A percentile compares a stretch with the other conserved stretches of the same genome.
Evolutionary conservation across 1,140 invertebrate genomes (phyloP).

Genomic region (Condylostylus longicornis): DNA sequence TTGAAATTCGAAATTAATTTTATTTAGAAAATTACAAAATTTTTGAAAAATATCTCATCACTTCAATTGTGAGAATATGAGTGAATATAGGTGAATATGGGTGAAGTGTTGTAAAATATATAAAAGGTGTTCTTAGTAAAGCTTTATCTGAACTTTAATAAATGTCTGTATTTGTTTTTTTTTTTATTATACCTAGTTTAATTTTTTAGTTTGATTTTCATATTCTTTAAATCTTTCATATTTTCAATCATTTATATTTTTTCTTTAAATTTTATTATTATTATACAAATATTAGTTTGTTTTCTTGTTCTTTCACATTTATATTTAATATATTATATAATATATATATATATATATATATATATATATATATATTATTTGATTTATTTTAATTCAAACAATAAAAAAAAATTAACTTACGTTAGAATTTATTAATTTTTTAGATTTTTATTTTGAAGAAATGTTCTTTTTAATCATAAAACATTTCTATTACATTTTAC

Average conservation of each 20-base stretch:
- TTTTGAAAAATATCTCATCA: too few species aligned
- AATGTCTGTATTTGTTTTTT: conserved; percentile 4
- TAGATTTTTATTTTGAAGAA: conserved; percentile 3
- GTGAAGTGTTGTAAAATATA: too few species aligned
- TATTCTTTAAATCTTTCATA: conserved; percentile 3
- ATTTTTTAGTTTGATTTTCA: conserved; percentile 1
- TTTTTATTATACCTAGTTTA: conserved; percentile 3
- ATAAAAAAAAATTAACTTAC: too few species aligned
- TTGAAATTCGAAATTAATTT: too few species aligned
- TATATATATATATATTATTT: conserved; percentile 2
- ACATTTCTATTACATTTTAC: too few species aligned
- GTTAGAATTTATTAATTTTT: conserved; percentile 2
- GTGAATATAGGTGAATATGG: too few species aligned
- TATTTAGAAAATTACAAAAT: too few species aligned
- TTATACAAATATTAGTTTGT: conserved; percentile 32
- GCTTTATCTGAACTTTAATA: too few species aligned
- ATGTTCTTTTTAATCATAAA: conserved; percentile 1
- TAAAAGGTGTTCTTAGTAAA: too few species aligned
- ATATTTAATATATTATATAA: conserved; percentile 3
- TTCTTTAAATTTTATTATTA: conserved; percentile 18
- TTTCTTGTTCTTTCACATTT: conserved; percentile 28
- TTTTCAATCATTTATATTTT: conserved; percentile 8
- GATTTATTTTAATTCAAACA: too few species aligned
- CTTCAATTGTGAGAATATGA: too few species aligned
- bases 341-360: conserved; percentile 13